These are phyloP conservation scores for Phocides pigmalion DNA, from an alignment of 1,140 invertebrate genomes.

Conservation along the genomic window DNA sequence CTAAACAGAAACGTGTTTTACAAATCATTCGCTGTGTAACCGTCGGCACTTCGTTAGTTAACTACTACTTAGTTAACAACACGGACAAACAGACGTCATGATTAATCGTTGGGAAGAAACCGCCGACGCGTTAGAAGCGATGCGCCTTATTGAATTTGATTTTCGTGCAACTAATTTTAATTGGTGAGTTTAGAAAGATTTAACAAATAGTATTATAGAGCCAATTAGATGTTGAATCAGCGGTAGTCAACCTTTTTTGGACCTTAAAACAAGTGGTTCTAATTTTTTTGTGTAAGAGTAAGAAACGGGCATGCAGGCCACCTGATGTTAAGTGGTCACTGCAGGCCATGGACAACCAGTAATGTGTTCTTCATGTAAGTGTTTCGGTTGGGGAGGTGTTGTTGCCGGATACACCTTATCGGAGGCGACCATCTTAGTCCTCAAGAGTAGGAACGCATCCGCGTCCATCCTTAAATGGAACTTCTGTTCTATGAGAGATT, in stretches of 20 bases:
- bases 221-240: neutral
- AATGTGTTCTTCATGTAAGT: too few species aligned
- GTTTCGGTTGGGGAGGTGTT: too few species aligned
- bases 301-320: too few species aligned
- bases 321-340: too few species aligned
- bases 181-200: conserved; percentile 8
- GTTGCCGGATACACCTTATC: too few species aligned
- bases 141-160: conserved; percentile 9
- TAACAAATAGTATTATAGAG: neutral
- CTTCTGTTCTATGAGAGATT: too few species aligned
- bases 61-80: neutral
- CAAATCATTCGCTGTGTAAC: conserved; percentile 18
- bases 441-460: too few species aligned
- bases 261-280: too few species aligned
- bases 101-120: conserved; percentile 15
- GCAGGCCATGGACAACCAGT: too few species aligned
- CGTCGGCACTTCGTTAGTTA: conserved; percentile 23
- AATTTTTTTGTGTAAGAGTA: too few species aligned
- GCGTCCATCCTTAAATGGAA: too few species aligned
- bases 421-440: too few species aligned
- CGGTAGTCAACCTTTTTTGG: neutral
- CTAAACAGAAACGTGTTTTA: conserved; percentile 16
- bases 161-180: conserved; percentile 20
- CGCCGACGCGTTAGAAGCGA: conserved; percentile 20
- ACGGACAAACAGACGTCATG: conserved; percentile 15